phyloP scores from a whole-genome alignment of 2,113 vertebrate species.

The Carassius gibelio region DNA sequence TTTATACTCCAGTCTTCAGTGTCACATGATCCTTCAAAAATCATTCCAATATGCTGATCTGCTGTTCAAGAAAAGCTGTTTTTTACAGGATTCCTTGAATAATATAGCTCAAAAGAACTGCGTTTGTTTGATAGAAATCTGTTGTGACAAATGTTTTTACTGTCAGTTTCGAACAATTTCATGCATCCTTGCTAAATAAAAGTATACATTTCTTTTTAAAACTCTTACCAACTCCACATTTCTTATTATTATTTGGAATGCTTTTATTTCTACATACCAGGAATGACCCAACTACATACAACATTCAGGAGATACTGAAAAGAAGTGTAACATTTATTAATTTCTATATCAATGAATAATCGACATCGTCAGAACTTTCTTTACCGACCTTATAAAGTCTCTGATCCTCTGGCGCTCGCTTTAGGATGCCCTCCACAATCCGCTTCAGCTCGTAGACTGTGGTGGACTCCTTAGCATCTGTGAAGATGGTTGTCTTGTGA shows the following conservation, averaged over 20 bases:
- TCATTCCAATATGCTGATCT: background rate
- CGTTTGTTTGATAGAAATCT: too few relatives aligned
- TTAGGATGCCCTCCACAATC: slow-evolving; percentile 81
- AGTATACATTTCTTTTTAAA: background rate
- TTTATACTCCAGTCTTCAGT: background rate
- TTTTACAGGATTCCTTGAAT: background rate
- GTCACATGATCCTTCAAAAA: background rate
- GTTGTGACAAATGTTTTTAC: background rate
- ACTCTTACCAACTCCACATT: background rate
- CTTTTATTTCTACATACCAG: background rate
- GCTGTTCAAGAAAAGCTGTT: background rate
- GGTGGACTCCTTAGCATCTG: slow-evolving; percentile 80
- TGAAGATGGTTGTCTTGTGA: slow-evolving; percentile 83
- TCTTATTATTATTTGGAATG: background rate
- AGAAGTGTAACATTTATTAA: background rate
- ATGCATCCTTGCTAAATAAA: background rate
- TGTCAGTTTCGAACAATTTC: background rate
- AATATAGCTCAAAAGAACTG: background rate
- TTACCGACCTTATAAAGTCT: slow-evolving; percentile 78
- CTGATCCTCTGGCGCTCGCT: slow-evolving; percentile 79
- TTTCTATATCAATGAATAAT: too few relatives aligned
- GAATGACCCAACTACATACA: background rate
- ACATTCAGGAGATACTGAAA: background rate
- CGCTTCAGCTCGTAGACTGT: slow-evolving; percentile 80
- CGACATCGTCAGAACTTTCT: background rate